A percentile compares a stretch with the other conserved stretches of the same genome.
Conservation (phyloP, 2,888 invertebrate species). For the Nomada lathburiana region DNA sequence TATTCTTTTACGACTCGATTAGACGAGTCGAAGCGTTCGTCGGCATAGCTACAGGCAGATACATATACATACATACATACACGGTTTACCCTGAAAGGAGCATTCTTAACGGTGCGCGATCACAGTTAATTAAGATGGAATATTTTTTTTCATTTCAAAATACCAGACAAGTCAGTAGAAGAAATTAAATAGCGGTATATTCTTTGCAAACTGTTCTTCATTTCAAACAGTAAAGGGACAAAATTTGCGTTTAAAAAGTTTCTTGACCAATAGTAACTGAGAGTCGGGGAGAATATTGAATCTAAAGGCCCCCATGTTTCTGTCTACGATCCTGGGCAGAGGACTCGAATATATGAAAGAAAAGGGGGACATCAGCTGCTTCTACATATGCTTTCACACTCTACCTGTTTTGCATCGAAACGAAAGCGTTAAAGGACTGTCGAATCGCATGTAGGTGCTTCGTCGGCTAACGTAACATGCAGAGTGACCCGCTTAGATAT, state of each 20-base stretch:
- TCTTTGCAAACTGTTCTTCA: not conserved
- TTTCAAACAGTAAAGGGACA: not conserved
- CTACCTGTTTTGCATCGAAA: constrained; percentile 60
- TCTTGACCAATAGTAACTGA: not conserved
- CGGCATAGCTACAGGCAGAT: constrained; percentile 55
- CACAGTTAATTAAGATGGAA: constrained; percentile 26
- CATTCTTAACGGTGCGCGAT: constrained; percentile 62
- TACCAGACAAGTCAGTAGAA: not conserved
- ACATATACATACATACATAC: no score
- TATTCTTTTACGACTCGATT: constrained; percentile 60
- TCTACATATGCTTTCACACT: constrained; percentile 63
- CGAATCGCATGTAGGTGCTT: constrained; percentile 7
- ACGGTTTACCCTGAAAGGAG: constrained; percentile 73
- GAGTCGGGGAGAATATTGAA: not conserved
- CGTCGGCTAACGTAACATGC: not conserved
- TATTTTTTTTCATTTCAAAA: constrained; percentile 5
- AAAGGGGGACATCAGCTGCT: constrained; percentile 62
- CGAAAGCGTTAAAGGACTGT: constrained; percentile 50
- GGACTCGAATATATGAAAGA: constrained; percentile 34
- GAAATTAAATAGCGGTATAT: not conserved
- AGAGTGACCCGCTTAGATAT: not conserved
- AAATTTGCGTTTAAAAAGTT: not conserved
- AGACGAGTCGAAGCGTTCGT: constrained; percentile 31
- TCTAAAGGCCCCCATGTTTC: constrained; percentile 4
- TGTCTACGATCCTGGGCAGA: constrained; percentile 33